Evolutionary conservation across 2,797 vertebrate species (phyloP), one percentile per base, ranked within the genome.

Genomic region (Holocentrus rufus): DNA sequence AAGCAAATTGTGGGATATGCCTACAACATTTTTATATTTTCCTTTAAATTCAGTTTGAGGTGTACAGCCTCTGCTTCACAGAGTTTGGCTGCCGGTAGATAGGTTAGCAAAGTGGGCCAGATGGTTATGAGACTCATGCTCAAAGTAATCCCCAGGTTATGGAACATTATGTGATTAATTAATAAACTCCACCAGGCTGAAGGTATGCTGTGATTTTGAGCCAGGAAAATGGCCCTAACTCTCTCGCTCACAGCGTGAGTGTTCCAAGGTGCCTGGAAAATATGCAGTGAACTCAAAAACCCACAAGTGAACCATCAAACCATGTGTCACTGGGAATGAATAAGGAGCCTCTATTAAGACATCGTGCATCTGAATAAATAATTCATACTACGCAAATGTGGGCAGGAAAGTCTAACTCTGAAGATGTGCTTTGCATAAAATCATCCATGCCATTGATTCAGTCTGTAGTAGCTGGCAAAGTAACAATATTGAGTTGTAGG

Each of bases 141-240:
- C 65, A 79, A 80, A 71, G 67, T 85, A 90, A 89, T 88, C 89
- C 85, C 84, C 82, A 82, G 85, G 82, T 92, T 87, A 87, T 72
- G 74, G 85, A 89, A 90, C 86, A 87, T 90, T 85, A 66, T 62
- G 81, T 89, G 89, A 92, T 91, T 91, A 92, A 92, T 92, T 91
- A 90, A 86, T 84, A 91, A 88, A 88, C 86, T 89, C 76, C 86
- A 83, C 55, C 69, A 58, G 73, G 82, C 84, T 87, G 87, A 86
- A 89, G 87, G 89, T 89, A 87, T 77, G 78, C 85, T 64, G 62
- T 44, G 71, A 67, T 81, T 65, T 50, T 60, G 62, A 83, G 85
- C 84, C 89, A 84, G 74, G 80, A 87, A 89, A 89, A 82, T 65
- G 52, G 72, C 74, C 85, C 74, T 30, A 30, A 58, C 67, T 55